phyloP scores from a whole-genome alignment of 2,113 vertebrate species.

The Syrmaticus mikado region DNA sequence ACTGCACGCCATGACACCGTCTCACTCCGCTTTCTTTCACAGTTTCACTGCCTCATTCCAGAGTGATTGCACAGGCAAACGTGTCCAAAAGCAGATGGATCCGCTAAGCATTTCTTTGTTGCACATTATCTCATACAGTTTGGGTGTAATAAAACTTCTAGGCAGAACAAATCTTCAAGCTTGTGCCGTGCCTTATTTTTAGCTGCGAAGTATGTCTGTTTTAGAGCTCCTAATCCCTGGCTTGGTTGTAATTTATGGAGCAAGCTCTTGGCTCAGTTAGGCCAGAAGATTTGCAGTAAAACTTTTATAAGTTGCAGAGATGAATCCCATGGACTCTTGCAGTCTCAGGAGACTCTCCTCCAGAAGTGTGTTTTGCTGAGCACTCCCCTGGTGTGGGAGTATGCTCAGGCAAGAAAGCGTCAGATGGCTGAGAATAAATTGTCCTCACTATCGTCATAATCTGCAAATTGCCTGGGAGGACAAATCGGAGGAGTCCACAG shows the following conservation, averaged over 20 bases:
- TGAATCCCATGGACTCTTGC: constrained; percentile 59
- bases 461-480: neutral
- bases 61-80: constrained; percentile 5
- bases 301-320: constrained; percentile 65
- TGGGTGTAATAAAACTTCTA: constrained; percentile 72
- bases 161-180: constrained; percentile 69
- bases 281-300: constrained; percentile 65
- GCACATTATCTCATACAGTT: constrained; percentile 71
- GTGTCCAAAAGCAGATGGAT: constrained; percentile 68
- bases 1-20: neutral
- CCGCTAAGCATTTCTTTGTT: constrained; percentile 37
- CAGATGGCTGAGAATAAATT: constrained; percentile 15
- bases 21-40: neutral
- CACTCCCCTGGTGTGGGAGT: neutral
- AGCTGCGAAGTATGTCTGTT: constrained; percentile 61
- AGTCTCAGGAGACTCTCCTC: neutral
- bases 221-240: constrained; percentile 71
- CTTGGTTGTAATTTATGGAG: constrained; percentile 71
- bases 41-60: constrained; percentile 48
- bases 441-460: neutral
- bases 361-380: constrained; percentile 37
- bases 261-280: constrained; percentile 24
- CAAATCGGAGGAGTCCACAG: neutral
- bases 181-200: constrained; percentile 66
- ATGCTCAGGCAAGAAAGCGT: neutral